Evolutionary conservation across 2,797 vertebrate species (phyloP).

Genomic region (Gambelia wislizenii): DNA sequence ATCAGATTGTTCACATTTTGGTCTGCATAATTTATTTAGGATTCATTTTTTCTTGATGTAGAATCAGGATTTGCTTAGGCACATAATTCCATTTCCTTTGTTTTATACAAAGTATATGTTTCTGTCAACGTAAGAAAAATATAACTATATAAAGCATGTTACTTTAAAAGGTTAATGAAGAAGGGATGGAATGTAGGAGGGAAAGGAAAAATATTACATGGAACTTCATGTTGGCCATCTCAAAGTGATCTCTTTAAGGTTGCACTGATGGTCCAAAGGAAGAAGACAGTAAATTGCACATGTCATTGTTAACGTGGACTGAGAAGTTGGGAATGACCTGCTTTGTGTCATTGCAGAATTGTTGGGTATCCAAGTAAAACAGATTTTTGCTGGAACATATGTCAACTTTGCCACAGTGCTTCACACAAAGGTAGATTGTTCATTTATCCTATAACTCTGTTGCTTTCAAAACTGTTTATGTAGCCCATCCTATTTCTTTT

Average conservation of each 20-base stretch:
- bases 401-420: constrained; percentile 64
- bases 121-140: not conserved
- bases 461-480: not conserved
- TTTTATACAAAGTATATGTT: not conserved
- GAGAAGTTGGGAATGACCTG: not conserved
- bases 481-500: not conserved
- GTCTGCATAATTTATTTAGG: not conserved
- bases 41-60: not conserved
- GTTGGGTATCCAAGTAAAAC: constrained; percentile 55
- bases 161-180: not conserved
- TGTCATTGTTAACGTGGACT: not conserved
- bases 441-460: not conserved
- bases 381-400: constrained; percentile 75
- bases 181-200: not conserved
- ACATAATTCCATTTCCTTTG: not conserved
- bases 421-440: constrained; percentile 51
- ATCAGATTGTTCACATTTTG: not conserved
- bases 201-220: not conserved
- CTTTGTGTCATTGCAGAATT: constrained; percentile 63
- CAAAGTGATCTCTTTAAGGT: not conserved
- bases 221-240: not conserved
- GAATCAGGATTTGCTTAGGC: not conserved
- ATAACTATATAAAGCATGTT: not conserved
- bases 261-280: not conserved
- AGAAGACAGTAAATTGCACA: not conserved